Evolutionary conservation across 2,888 invertebrate genomes (phyloP).

Genomic region (Diloba caeruleocephala): DNA sequence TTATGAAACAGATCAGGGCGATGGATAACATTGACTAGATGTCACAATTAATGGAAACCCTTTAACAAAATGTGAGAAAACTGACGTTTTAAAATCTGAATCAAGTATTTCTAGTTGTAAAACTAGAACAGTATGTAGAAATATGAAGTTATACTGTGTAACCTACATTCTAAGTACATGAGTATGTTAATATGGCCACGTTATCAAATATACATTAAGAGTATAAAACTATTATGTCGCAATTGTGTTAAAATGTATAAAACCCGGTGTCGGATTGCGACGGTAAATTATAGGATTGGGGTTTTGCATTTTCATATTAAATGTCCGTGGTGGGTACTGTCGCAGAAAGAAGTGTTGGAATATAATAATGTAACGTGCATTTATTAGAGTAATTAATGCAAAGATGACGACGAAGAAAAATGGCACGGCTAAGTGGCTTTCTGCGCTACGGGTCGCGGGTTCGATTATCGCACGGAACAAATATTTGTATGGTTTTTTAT

Average conservation of each 20-base stretch:
- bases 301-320: slow-evolving; percentile 47
- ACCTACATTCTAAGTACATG: slow-evolving; percentile 24
- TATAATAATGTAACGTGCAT: background rate
- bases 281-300: slow-evolving; percentile 49
- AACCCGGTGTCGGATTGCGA: slow-evolving; percentile 38
- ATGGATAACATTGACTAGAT: background rate
- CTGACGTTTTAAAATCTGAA: slow-evolving; percentile 20
- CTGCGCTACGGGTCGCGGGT: too few species aligned
- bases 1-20: too few species aligned
- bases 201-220: slow-evolving; percentile 36
- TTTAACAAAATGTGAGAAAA: slow-evolving; percentile 33
- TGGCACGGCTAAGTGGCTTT: too few species aligned
- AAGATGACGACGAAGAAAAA: too few species aligned
- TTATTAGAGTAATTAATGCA: background rate
- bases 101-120: slow-evolving; percentile 30
- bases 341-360: background rate
- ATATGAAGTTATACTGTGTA: slow-evolving; percentile 39
- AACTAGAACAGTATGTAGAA: slow-evolving; percentile 40
- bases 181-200: slow-evolving; percentile 31
- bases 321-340: slow-evolving; percentile 21
- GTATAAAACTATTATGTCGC: slow-evolving; percentile 35
- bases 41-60: slow-evolving; percentile 20
- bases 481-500: too few species aligned
- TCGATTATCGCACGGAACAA: too few species aligned
- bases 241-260: slow-evolving; percentile 40